phyloP scores from a whole-genome alignment of 2,797 vertebrate species.

The Uromys caudimaculatus region DNA sequence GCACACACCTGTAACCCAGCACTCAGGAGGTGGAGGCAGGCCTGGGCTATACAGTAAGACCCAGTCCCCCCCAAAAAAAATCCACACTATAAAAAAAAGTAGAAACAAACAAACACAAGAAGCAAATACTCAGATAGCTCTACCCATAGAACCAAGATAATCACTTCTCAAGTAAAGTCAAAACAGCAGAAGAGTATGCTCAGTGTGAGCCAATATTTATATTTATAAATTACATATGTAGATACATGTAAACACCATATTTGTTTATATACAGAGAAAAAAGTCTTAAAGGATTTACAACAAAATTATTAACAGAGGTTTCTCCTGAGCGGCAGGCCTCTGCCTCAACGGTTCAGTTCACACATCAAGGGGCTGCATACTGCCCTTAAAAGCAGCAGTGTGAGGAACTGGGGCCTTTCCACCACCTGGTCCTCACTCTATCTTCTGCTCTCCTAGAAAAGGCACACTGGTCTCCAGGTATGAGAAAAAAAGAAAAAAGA shows the following conservation, averaged over 20 bases:
- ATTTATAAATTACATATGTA: slow-evolving; percentile 63
- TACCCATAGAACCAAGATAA: slow-evolving; percentile 1
- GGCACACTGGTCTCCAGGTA: background rate
- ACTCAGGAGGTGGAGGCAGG: background rate
- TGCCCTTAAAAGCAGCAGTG: background rate
- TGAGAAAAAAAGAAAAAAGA: slow-evolving; percentile 32
- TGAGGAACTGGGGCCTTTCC: background rate
- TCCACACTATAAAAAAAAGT: background rate
- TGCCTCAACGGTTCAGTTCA: background rate
- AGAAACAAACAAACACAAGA: background rate
- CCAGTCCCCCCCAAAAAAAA: background rate
- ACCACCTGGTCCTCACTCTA: background rate
- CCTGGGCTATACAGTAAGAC: background rate
- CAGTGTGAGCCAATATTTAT: slow-evolving; percentile 46
- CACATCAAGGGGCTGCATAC: background rate
- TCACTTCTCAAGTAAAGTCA: slow-evolving; percentile 34
- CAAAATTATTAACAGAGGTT: slow-evolving; percentile 20
- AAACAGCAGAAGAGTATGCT: background rate
- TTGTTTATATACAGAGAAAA: slow-evolving; percentile 62
- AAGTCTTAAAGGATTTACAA: slow-evolving; percentile 33
- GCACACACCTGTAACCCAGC: background rate
- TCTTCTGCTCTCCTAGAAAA: slow-evolving; percentile 1
- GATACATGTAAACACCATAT: slow-evolving; percentile 39
- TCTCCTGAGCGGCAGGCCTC: background rate
- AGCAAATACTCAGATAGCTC: background rate